Base-by-base conservation (phyloP, 2,888 invertebrate species). In the Romanomermis culicivorax region DNA sequence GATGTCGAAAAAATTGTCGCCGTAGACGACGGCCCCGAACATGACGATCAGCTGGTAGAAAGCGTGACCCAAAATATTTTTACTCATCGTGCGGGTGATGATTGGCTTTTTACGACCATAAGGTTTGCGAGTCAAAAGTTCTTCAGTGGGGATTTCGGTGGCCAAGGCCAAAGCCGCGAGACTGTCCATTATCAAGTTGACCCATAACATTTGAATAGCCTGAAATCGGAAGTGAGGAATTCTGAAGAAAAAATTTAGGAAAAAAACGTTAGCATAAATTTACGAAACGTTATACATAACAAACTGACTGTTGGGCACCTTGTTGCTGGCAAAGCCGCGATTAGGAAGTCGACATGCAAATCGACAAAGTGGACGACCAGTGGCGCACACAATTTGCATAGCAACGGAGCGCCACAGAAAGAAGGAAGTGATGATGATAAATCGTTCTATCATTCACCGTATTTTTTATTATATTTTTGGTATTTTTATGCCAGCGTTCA, bases 71-170 rank as follows among this genome's bases (percentile, higher is more conserved):
- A 70, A 24, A 23, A 97, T 97, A 73, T 97, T 97, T 77, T 97
- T 95, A 85, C 89, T 88, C 84, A 97, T 97, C 70, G 86, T 88
- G 71, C 89, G 80, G 3, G 72, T 58, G 57, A 75, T 75, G 60
- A 75, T 71, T 60, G 74, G 72, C 64, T 70, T 69, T 67, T 75
- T 75, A 50, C 71, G 69, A 52, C 67, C 60, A 56, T 75, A 75
- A 17, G 74, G 74, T 60, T 69, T 72, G 42, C 75, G 63, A 54
- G 71, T 64, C 47, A 75, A 65, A 47, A 76, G 64, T 52, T 74
- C 74, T 59, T 70, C 71, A 3, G 72, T 71, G 3, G 75, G 75
- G 59, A 72, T 64, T 63, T 75, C 75, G 2, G 75, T 75, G 52
- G 75, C 75, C 52, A 75, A 64, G 20, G 75, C 75, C 50, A 75